These are phyloP conservation scores for Dendrophyllia cribrosa DNA, from an alignment of 64 coral and sea anemone species.

Conservation along the genomic window DNA sequence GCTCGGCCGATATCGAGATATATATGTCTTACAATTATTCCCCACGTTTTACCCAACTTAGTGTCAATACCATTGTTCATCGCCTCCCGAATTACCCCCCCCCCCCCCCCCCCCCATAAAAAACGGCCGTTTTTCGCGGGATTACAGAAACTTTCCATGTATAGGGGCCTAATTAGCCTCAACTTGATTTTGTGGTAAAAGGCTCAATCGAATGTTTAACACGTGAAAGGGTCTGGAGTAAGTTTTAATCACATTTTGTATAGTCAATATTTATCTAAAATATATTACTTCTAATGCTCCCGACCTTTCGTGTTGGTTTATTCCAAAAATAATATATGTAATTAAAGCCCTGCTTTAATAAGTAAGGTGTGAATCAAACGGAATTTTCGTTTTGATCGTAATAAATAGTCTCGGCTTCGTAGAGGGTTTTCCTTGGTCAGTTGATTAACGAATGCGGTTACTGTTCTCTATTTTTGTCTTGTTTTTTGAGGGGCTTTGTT, in stretches of 20 bases:
- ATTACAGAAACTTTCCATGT: no score
- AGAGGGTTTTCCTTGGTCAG: not conserved
- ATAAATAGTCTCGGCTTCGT: not conserved
- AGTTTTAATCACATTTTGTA: conserved; percentile 31
- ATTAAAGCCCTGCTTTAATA: not conserved
- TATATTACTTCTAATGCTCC: conserved; percentile 24
- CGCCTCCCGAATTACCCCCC: no score
- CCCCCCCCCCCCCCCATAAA: no score
- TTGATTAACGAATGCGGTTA: not conserved
- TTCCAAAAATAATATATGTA: not conserved
- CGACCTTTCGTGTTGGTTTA: not conserved
- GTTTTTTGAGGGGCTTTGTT: no score
- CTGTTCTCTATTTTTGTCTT: no score
- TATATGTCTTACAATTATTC: no score
- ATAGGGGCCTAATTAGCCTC: no score
- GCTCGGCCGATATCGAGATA: no score
- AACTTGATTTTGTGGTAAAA: not conserved
- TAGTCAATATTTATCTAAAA: conserved; percentile 33
- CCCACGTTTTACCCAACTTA: no score
- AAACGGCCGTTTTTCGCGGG: no score
- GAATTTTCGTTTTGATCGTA: not conserved
- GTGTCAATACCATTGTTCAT: no score
- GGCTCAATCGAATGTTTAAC: not conserved
- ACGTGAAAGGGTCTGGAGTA: not conserved
- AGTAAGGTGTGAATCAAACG: not conserved